Percentiles rank a stretch among this genome's conserved stretches.
These are phyloP conservation scores for Melikaiella ostensackeni DNA, from an alignment of 2,888 invertebrate species.

Conservation along the genomic window DNA sequence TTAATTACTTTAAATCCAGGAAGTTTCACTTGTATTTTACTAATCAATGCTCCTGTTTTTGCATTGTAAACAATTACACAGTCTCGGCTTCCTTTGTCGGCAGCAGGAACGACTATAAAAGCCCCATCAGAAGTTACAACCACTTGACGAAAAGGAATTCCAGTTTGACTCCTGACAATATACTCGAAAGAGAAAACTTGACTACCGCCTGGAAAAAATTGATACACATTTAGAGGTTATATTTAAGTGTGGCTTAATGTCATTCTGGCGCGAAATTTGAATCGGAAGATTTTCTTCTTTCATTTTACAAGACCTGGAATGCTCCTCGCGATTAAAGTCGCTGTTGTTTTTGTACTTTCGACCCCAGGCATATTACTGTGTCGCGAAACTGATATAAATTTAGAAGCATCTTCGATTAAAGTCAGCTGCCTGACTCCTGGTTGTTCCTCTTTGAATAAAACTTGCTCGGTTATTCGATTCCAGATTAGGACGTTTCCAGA, in stretches of 20 bases:
- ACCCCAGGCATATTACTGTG: constrained; percentile 81
- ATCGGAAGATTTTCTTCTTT: constrained; percentile 18
- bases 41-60: constrained; percentile 83
- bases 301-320: constrained; percentile 82
- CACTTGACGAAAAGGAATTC: constrained; percentile 85
- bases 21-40: constrained; percentile 79
- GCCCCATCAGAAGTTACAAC: constrained; percentile 91
- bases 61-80: constrained; percentile 91
- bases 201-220: constrained; percentile 82
- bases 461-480: constrained; percentile 88
- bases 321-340: constrained; percentile 83
- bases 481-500: constrained; percentile 94
- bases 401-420: constrained; percentile 85
- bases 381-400: constrained; percentile 87
- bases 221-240: neutral
- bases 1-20: constrained; percentile 79
- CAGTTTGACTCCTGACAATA: constrained; percentile 85
- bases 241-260: neutral
- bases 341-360: constrained; percentile 83
- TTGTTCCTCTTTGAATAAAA: constrained; percentile 90
- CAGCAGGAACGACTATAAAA: constrained; percentile 87
- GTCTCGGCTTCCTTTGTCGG: constrained; percentile 90
- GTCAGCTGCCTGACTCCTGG: constrained; percentile 87
- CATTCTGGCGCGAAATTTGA: neutral
- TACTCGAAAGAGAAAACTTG: constrained; percentile 90